phyloP scores from a whole-genome alignment of 2,797 vertebrate species.

The Intellagama lesueurii region DNA sequence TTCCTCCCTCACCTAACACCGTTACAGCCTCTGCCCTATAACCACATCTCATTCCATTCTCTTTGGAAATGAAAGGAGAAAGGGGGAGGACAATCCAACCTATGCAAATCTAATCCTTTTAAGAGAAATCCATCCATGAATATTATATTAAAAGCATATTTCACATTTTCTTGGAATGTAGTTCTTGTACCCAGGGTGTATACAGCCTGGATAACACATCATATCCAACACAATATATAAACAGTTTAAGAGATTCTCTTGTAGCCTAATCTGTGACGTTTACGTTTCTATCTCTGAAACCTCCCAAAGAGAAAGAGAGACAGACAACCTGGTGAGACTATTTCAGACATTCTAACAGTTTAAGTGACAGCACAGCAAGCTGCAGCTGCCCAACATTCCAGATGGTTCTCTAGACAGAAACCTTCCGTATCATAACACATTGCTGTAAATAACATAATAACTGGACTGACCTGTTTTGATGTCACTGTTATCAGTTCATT shows the following conservation, averaged over 20 bases:
- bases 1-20: neutral
- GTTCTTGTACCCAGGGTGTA: neutral
- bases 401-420: neutral
- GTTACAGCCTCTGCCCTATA: neutral
- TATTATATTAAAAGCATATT: slow-evolving; percentile 2
- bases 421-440: neutral
- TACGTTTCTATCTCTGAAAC: neutral
- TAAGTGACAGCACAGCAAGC: neutral
- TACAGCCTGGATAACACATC: neutral
- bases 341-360: neutral
- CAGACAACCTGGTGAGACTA: neutral
- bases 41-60: neutral
- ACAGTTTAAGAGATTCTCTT: neutral
- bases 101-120: neutral
- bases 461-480: slow-evolving; percentile 10
- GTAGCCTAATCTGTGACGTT: neutral
- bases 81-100: neutral
- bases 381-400: neutral
- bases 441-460: neutral
- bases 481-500: slow-evolving; percentile 8
- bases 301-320: neutral
- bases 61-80: neutral
- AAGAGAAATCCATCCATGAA: neutral
- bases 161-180: neutral
- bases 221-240: neutral